phyloP scores from a whole-genome alignment of 2,888 invertebrate species.

The Branchipolynoe longqiensis region DNA sequence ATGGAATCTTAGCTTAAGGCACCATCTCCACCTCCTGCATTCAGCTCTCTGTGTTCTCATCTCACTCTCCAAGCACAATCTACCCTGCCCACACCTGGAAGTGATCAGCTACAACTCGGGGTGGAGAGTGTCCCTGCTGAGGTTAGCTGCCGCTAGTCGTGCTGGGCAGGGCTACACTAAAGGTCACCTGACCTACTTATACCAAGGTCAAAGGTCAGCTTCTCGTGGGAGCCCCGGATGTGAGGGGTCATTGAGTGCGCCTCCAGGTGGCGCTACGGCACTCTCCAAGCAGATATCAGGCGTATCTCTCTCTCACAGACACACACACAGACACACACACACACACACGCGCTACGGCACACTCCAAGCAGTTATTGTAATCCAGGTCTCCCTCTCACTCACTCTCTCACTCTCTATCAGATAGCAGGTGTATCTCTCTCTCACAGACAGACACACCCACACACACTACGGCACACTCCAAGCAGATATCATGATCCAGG shows the following conservation, averaged over 20 bases:
- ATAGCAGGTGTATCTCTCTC: no score
- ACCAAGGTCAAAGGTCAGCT: slow-evolving; percentile 14
- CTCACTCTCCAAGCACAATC: not conserved
- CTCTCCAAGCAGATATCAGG: not conserved
- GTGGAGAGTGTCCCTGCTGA: slow-evolving; percentile 4
- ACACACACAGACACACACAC: not conserved
- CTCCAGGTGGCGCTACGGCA: not conserved
- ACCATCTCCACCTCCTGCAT: no score
- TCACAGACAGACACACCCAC: no score
- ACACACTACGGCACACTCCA: no score
- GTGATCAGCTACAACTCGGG: not conserved
- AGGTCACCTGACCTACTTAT: slow-evolving; percentile 31
- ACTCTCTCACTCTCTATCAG: no score
- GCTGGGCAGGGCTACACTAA: slow-evolving; percentile 1
- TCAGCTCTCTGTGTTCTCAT: not conserved
- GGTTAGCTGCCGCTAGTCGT: no score
- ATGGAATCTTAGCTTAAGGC: no score
- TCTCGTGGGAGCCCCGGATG: not conserved
- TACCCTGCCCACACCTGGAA: not conserved
- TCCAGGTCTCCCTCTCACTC: no score
- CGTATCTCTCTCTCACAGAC: no score
- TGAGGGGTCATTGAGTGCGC: slow-evolving; percentile 18
- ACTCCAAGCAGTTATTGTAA: no score
- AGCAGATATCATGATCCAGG: no score
- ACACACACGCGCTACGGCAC: not conserved